Conservation (phyloP, 2,113 vertebrate genomes). For the Pelecanoides urinatrix region DNA sequence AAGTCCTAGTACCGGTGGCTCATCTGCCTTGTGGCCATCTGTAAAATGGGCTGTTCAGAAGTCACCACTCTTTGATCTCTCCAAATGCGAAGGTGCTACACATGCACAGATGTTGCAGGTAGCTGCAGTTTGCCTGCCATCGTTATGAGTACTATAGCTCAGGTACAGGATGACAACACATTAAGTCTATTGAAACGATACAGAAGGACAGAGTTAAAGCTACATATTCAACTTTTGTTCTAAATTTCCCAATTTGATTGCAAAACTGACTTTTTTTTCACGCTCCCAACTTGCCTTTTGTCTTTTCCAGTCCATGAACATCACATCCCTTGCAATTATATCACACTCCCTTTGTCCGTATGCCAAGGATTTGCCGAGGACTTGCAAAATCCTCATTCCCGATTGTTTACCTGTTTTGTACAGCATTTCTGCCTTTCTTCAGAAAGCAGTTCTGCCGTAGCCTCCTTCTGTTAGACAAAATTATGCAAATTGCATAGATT, state of each 20-base stretch:
- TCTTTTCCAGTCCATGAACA: neutral
- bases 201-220: neutral
- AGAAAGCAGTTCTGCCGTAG: neutral
- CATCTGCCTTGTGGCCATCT: neutral
- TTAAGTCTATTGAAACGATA: neutral
- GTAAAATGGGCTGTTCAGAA: neutral
- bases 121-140: neutral
- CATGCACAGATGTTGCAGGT: neutral
- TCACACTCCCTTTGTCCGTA: neutral
- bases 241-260: neutral
- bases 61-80: neutral
- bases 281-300: neutral
- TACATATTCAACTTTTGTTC: neutral
- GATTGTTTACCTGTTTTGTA: conserved; percentile 1
- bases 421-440: neutral
- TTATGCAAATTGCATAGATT: conserved; percentile 40
- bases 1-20: neutral
- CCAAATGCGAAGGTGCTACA: neutral
- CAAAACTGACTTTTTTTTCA: neutral
- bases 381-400: neutral
- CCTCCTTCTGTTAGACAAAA: conserved; percentile 15
- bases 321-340: conserved; percentile 6
- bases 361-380: neutral
- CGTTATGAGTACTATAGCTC: neutral
- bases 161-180: neutral